A percentile compares a stretch with the other conserved stretches of the same genome.
These are phyloP conservation scores for Amitus sp. DNA, from an alignment of 2,888 invertebrate species.

Conservation along the genomic window DNA sequence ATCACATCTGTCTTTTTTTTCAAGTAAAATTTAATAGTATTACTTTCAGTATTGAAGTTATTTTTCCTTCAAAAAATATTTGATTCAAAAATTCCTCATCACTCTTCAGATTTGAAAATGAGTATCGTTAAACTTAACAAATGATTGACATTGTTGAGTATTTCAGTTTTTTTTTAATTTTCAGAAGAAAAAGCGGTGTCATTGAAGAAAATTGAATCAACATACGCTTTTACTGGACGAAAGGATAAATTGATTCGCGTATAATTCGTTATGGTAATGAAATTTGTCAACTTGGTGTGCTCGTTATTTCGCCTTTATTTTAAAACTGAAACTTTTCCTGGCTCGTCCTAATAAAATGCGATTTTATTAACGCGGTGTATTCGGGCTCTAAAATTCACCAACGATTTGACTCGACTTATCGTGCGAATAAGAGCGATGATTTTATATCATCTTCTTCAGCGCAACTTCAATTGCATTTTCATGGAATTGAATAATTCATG, in stretches of 20 bases:
- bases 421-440: not conserved
- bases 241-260: constrained; percentile 31
- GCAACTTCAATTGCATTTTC: not conserved
- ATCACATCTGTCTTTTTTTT: no score
- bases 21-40: no score
- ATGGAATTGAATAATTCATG: not conserved
- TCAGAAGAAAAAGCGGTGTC: constrained; percentile 17
- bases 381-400: not conserved
- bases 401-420: not conserved
- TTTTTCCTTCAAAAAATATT: no score
- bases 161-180: not conserved
- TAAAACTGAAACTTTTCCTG: no score
- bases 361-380: no score
- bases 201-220: constrained; percentile 32
- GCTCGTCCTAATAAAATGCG: no score
- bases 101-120: no score
- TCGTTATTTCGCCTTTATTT: no score
- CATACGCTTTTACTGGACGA: constrained; percentile 22
- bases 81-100: no score
- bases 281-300: not conserved
- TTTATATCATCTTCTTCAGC: not conserved
- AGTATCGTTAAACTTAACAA: no score
- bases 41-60: no score
- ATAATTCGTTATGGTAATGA: constrained; percentile 22
- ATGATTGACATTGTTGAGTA: no score